These are phyloP conservation scores for Phacellophora camtschatica DNA, from an alignment of 30 jellyfish, hydroid and myxozoan genomes.

Conservation along the genomic window DNA sequence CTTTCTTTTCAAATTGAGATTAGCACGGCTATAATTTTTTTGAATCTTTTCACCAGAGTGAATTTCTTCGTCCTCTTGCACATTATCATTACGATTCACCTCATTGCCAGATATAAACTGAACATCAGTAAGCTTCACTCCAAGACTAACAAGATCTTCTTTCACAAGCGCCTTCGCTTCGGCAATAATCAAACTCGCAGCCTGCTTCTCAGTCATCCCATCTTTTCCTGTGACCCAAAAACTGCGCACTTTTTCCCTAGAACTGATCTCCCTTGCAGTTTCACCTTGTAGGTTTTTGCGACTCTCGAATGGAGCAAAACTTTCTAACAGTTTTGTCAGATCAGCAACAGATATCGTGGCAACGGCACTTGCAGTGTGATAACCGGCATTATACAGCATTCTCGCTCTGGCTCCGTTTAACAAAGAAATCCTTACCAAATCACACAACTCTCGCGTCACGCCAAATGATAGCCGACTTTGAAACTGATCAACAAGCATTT, in stretches of 20 bases:
- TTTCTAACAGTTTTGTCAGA: constrained; percentile 60
- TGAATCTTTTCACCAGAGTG: too few relatives aligned
- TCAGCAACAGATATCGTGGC: constrained; percentile 76
- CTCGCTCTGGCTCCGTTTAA: constrained; percentile 90
- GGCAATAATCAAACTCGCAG: constrained; percentile 67
- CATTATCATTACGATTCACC: too few relatives aligned
- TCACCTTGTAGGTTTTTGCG: constrained; percentile 43
- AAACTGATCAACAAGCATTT: constrained; percentile 81
- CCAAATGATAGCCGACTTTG: constrained; percentile 98
- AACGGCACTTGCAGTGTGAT: constrained; percentile 82
- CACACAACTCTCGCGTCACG: constrained; percentile 91
- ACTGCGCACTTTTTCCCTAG: constrained; percentile 54
- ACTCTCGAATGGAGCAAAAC: constrained; percentile 91
- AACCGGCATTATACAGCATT: constrained; percentile 80
- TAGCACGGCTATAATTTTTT: too few relatives aligned
- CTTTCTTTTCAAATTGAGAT: too few relatives aligned
- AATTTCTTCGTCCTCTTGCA: too few relatives aligned
- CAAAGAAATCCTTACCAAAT: constrained; percentile 80
- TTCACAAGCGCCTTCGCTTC: constrained; percentile 90
- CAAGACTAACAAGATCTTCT: constrained; percentile 66
- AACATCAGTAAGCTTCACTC: constrained; percentile 41
- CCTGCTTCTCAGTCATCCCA: constrained; percentile 89
- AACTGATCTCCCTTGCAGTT: constrained; percentile 15
- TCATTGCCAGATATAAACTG: background rate
- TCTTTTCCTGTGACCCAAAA: constrained; percentile 86